A percentile compares a stretch with the other conserved stretches of the same genome.
These are phyloP conservation scores for Leptinotarsa juncta DNA, from an alignment of 2,888 invertebrate genomes.

Conservation along the genomic window DNA sequence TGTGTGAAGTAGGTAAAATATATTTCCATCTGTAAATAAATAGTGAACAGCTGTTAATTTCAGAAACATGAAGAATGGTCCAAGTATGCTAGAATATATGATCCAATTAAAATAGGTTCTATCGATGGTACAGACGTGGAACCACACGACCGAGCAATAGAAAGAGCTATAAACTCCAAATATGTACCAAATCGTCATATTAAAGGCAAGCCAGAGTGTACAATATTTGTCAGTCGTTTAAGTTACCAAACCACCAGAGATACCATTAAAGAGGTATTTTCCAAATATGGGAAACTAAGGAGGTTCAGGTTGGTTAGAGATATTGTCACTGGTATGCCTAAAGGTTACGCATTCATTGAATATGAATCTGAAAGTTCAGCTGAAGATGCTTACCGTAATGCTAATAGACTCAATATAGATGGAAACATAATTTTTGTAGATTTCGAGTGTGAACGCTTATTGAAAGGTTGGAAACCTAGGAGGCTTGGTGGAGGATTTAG, in stretches of 20 bases:
- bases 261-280: conserved; percentile 70
- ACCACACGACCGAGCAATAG: conserved; percentile 83
- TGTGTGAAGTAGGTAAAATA: conserved; percentile 7
- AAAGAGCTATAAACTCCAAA: conserved; percentile 76
- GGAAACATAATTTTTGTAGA: conserved; percentile 81
- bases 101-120: conserved; percentile 86
- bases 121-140: conserved; percentile 88
- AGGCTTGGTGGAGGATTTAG: conserved; percentile 90
- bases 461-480: conserved; percentile 86
- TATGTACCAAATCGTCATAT: conserved; percentile 76
- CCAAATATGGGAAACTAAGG: conserved; percentile 75
- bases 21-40: not conserved
- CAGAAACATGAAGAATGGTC: conserved; percentile 64
- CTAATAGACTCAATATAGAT: conserved; percentile 74
- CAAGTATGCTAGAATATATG: conserved; percentile 73
- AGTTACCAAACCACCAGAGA: conserved; percentile 76
- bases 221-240: conserved; percentile 81
- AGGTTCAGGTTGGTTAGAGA: conserved; percentile 78
- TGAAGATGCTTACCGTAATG: conserved; percentile 72
- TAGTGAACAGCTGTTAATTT: not conserved
- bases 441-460: conserved; percentile 76
- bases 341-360: conserved; percentile 89
- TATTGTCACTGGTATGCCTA: conserved; percentile 82
- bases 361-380: conserved; percentile 74
- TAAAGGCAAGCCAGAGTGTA: conserved; percentile 76